A percentile compares a stretch with the other conserved stretches of the same genome.
These are phyloP conservation scores for Romanogobio albipinnatus DNA, from an alignment of 2,113 vertebrate species.

Conservation along the genomic window DNA sequence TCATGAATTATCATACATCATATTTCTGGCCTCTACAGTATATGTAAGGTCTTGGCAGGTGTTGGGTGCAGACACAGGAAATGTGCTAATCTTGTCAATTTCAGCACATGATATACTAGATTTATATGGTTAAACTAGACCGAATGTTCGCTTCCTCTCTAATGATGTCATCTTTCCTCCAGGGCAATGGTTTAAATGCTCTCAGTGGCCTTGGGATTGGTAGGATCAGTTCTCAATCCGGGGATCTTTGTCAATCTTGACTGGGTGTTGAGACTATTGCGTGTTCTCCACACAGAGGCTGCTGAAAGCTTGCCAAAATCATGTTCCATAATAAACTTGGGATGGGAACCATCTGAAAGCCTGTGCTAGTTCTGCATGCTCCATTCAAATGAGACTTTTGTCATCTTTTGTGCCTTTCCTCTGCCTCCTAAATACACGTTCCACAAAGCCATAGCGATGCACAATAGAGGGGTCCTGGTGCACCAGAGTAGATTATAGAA, in stretches of 20 bases:
- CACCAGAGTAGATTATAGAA: conserved; percentile 55
- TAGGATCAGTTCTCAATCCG: conserved; percentile 9
- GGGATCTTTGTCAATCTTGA: conserved; percentile 17
- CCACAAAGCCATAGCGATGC: conserved; percentile 5
- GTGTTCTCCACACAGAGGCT: not conserved
- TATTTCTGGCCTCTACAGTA: conserved; percentile 45
- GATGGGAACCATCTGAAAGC: conserved; percentile 10
- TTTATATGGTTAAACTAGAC: not conserved
- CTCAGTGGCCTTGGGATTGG: not conserved
- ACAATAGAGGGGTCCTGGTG: conserved; percentile 52
- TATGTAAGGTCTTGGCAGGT: conserved; percentile 60
- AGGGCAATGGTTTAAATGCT: conserved; percentile 12
- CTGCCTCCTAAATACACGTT: not conserved
- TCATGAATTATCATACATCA: conserved; percentile 49
- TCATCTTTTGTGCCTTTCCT: conserved; percentile 28
- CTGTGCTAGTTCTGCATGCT: not conserved
- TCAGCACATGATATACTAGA: not conserved
- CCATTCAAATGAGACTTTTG: conserved; percentile 24
- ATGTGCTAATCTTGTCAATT: conserved; percentile 65
- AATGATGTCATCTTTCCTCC: conserved; percentile 1
- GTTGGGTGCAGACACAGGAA: conserved; percentile 59
- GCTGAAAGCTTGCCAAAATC: conserved; percentile 13
- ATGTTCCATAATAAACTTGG: not conserved
- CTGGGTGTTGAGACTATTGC: not conserved
- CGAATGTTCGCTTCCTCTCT: conserved; percentile 17